Evolutionary conservation across 2,888 invertebrate genomes (phyloP), one percentile per base, ranked within the genome.

Genomic region (Empis livida): DNA sequence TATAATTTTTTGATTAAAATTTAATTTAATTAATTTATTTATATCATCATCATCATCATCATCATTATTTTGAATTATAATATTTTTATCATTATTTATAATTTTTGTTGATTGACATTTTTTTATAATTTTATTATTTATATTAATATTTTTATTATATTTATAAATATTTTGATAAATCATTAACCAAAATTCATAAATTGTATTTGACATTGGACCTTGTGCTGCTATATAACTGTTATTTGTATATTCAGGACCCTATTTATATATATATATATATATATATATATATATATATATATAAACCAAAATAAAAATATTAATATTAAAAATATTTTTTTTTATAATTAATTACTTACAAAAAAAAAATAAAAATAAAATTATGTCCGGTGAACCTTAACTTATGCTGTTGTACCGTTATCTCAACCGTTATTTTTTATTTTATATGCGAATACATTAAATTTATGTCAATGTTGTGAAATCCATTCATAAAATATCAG

Each of bases 141-240:
- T n/a, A 20, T 17, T n/a, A 2, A 16, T 23, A 15, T 23, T 48
- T 39, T 49, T 46, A 37, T 49, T 49, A 30, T 50, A 49, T 48
- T 59, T 72, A 57, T 48, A 58, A 27, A 61, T 68, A 59, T 78
- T 78, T 59, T 79, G 78, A 46, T 73, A 68, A 6, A 91, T 78
- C 91, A 93, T 90, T 32, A 79, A 75, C 93, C 93, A 94, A 68
- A 93, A 92, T 63, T 94, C 93, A 55, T 77, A 80, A 45, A 92
- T 80, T 0, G 94, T 94, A 66, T 92, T 88, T 20, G 84, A 76
- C 62, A 94, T 76, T 1, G 94, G 94, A 10, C 93, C 94, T 69
- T 94, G 94, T 0, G 93, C 91, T 13, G 92, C 94, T 49, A 94
- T 88, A 68, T 90, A 94, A 42, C 85, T 81, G 58, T 82, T 83